phyloP scores from a whole-genome alignment of 2,888 invertebrate species.

The Neuroscelio doddi region DNA sequence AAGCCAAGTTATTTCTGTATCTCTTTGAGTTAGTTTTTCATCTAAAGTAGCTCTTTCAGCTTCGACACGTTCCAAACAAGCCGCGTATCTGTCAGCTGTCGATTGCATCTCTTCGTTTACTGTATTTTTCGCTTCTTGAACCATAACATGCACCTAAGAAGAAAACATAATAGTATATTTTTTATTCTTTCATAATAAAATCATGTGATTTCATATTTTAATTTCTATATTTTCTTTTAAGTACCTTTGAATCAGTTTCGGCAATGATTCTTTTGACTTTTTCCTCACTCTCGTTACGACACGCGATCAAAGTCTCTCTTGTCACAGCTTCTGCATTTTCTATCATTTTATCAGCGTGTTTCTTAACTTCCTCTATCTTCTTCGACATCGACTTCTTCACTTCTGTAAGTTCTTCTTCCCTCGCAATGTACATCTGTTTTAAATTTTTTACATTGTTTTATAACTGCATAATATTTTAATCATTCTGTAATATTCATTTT shows the following conservation, averaged over 20 bases:
- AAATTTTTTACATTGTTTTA: not conserved
- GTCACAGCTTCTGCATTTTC: constrained; percentile 62
- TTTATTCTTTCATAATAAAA: not conserved
- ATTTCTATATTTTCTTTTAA: not conserved
- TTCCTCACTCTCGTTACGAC: constrained; percentile 62
- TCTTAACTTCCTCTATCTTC: constrained; percentile 60
- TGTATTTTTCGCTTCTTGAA: constrained; percentile 55
- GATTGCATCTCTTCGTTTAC: constrained; percentile 61
- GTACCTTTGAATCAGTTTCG: constrained; percentile 63
- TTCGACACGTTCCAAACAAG: constrained; percentile 55
- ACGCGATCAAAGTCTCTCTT: constrained; percentile 60
- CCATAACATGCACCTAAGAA: constrained; percentile 55
- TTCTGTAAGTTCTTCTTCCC: constrained; percentile 56
- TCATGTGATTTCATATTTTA: no score
- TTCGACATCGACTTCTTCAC: constrained; percentile 51
- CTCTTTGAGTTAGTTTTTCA: constrained; percentile 57
- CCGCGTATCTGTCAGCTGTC: constrained; percentile 55
- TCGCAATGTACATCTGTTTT: constrained; percentile 52
- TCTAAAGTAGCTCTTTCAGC: constrained; percentile 56
- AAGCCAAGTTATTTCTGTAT: constrained; percentile 58
- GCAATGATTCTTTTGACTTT: constrained; percentile 59
- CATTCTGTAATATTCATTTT: no score
- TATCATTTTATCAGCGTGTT: constrained; percentile 57
- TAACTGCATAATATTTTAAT: no score
- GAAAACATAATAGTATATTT: not conserved